Conservation (phyloP, 2,113 vertebrate species). For the Solenodon paradoxus region DNA sequence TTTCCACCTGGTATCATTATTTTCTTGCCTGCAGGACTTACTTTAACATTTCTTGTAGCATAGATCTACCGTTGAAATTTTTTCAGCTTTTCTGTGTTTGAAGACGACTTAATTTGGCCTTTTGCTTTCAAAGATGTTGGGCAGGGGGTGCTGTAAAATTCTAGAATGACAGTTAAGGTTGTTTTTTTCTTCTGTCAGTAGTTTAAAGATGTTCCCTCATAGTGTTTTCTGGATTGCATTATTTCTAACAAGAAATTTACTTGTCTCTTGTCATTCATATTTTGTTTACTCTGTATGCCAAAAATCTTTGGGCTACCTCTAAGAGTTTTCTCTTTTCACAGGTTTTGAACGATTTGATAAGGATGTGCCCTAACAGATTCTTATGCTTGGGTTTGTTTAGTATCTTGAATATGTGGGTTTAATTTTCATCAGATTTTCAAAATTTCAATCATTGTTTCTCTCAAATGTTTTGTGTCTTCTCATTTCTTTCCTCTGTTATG, state of each 20-base stretch:
- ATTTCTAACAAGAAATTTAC: not conserved
- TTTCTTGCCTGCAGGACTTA: not conserved
- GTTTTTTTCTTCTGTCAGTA: not conserved
- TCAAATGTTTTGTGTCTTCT: not conserved
- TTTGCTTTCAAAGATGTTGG: not conserved
- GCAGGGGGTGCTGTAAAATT: constrained; percentile 16
- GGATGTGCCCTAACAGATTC: not conserved
- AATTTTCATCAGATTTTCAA: not conserved
- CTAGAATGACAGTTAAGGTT: not conserved
- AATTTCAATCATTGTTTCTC: not conserved
- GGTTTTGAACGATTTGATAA: not conserved
- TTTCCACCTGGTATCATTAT: not conserved
- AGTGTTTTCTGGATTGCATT: not conserved
- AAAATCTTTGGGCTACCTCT: not conserved
- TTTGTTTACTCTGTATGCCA: not conserved
- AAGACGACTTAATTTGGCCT: not conserved
- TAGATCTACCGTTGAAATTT: not conserved
- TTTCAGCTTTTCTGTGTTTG: not conserved
- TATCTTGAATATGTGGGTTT: not conserved
- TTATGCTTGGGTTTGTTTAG: not conserved
- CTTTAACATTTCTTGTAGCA: not conserved
- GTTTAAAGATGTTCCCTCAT: not conserved
- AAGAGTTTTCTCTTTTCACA: constrained; percentile 4
- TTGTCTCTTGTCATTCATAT: not conserved
- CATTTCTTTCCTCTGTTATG: not conserved